phyloP scores from a whole-genome alignment of 2,797 vertebrate genomes.

The Buceros bicornis region DNA sequence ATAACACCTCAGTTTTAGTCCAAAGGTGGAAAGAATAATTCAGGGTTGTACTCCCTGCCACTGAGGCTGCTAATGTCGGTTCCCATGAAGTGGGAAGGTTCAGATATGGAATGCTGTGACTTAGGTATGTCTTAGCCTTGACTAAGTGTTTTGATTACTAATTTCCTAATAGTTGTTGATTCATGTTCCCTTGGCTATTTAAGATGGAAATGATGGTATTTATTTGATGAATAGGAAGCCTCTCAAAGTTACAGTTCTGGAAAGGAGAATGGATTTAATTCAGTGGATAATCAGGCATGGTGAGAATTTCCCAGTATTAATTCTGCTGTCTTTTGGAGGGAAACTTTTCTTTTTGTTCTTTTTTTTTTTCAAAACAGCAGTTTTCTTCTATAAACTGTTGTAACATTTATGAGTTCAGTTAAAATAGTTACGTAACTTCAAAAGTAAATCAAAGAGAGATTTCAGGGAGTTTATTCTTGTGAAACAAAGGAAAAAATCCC shows the following conservation, averaged over 20 bases:
- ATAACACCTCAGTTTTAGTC: not conserved
- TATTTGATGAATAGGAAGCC: not conserved
- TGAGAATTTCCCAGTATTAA: not conserved
- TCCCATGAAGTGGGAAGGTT: not conserved
- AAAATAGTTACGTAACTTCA: not conserved
- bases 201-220: not conserved
- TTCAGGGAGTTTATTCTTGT: accelerated
- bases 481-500: not conserved
- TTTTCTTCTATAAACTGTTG: not conserved
- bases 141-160: not conserved
- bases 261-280: not conserved
- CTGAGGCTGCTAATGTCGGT: not conserved
- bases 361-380: not conserved
- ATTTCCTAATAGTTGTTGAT: not conserved
- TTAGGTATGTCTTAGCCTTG: not conserved
- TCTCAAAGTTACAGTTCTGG: not conserved
- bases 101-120: not conserved
- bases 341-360: not conserved
- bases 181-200: not conserved
- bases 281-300: not conserved
- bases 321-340: not conserved
- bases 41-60: not conserved
- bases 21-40: not conserved
- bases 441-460: not conserved
- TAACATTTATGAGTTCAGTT: not conserved